phyloP scores from a whole-genome alignment of 2,888 invertebrate genomes.

The Agrochola macilenta region DNA sequence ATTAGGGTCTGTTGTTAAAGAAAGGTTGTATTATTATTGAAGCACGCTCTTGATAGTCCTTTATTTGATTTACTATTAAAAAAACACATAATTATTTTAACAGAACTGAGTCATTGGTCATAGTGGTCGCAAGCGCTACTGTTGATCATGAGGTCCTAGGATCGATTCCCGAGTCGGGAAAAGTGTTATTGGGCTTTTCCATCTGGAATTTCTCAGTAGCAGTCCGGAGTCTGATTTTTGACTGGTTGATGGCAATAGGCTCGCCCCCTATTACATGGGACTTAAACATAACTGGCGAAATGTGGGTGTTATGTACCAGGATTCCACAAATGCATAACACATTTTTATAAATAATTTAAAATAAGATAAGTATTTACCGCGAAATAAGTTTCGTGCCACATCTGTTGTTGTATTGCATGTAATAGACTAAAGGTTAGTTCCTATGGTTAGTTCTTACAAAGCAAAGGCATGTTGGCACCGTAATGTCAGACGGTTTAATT shows the following conservation, averaged over 20 bases:
- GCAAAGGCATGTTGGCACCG: slow-evolving; percentile 40
- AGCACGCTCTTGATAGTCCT: neutral
- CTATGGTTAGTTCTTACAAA: slow-evolving; percentile 51
- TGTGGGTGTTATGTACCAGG: neutral
- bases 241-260: neutral
- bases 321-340: neutral
- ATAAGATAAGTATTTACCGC: slow-evolving; percentile 16
- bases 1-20: neutral
- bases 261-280: neutral
- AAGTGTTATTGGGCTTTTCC: neutral
- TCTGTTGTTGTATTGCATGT: slow-evolving; percentile 49
- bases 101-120: neutral
- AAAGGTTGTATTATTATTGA: neutral
- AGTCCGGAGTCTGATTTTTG: neutral
- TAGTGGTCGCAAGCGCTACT: neutral
- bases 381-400: slow-evolving; percentile 43
- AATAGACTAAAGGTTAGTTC: slow-evolving; percentile 56
- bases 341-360: neutral
- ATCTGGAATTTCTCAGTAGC: neutral
- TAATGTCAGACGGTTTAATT: slow-evolving; percentile 35
- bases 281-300: neutral
- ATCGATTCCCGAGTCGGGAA: neutral
- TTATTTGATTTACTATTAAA: neutral
- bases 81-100: neutral
- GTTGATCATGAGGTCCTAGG: neutral